phyloP scores from a whole-genome alignment of 2,888 invertebrate genomes.

The Hyles lineata region DNA sequence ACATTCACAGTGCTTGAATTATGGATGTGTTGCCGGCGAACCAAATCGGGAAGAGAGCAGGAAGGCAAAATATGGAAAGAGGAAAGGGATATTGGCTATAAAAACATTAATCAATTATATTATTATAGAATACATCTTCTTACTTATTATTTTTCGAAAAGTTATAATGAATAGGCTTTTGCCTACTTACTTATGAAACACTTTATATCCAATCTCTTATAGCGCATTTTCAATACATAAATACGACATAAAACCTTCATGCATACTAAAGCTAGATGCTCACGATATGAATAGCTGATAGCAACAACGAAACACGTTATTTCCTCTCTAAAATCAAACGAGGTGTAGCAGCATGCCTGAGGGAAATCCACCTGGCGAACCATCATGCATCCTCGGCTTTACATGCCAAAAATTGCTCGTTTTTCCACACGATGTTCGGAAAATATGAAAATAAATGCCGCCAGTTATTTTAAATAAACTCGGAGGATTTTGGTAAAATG shows the following conservation, averaged over 20 bases:
- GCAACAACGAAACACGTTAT: conserved; percentile 12
- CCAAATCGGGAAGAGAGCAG: too few relatives aligned
- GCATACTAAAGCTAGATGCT: conserved; percentile 9
- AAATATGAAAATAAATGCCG: not conserved
- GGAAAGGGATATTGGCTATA: too few relatives aligned
- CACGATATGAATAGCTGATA: conserved; percentile 18
- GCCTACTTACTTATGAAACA: too few relatives aligned
- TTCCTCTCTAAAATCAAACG: conserved; percentile 28
- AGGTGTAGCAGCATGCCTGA: conserved; percentile 15
- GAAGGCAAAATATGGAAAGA: too few relatives aligned
- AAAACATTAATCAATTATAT: too few relatives aligned
- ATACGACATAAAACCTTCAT: conserved; percentile 3
- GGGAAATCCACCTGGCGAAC: conserved; percentile 23
- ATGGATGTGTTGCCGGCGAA: too few relatives aligned
- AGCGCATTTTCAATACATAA: not conserved
- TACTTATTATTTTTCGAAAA: too few relatives aligned
- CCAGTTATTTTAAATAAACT: not conserved
- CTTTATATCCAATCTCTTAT: not conserved
- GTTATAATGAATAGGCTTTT: too few relatives aligned
- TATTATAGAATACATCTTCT: too few relatives aligned
- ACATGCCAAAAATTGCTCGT: conserved; percentile 1
- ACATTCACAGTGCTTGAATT: too few relatives aligned
- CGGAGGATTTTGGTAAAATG: not conserved
- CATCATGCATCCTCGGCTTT: conserved; percentile 9
- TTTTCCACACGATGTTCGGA: not conserved